Percentiles rank a stretch among this genome's conserved stretches.
phyloP scores from a whole-genome alignment of 2,113 vertebrate genomes.

The Ctenodactylus gundi region DNA sequence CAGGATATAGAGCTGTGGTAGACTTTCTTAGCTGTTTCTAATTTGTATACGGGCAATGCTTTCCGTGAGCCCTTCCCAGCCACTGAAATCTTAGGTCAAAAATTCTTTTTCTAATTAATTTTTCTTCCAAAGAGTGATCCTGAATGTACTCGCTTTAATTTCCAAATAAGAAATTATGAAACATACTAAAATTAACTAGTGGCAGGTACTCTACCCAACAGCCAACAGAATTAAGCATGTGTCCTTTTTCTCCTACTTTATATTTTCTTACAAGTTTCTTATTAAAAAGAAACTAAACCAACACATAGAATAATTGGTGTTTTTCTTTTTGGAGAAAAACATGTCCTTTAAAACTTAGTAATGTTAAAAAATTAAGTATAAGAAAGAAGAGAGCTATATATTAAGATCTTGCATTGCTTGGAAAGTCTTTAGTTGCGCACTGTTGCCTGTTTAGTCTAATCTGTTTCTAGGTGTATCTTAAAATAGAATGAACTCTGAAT shows the following conservation, averaged over 20 bases:
- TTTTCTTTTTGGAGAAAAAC: conserved; percentile 5
- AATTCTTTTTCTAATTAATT: neutral
- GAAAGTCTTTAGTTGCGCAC: neutral
- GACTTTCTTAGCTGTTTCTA: neutral
- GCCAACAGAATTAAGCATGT: neutral
- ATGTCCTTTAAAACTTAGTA: neutral
- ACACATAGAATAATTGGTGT: neutral
- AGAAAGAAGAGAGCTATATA: neutral
- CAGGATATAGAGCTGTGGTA: neutral
- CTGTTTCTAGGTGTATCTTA: neutral
- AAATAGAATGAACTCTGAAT: conserved; percentile 42
- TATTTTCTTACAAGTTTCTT: neutral
- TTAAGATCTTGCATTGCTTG: conserved; percentile 10
- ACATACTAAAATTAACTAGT: neutral
- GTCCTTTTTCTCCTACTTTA: neutral
- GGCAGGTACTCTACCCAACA: neutral
- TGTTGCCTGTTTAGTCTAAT: conserved; percentile 6
- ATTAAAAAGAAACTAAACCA: conserved; percentile 6
- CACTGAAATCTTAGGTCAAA: neutral
- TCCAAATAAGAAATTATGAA: neutral
- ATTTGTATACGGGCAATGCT: neutral
- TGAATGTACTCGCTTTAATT: conserved; percentile 5
- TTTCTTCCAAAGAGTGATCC: conserved; percentile 19
- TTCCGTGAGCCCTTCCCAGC: neutral
- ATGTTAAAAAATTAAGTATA: neutral